phyloP scores from a whole-genome alignment of 35 echinoderm and acorn worm species.

The Diadema setosum region DNA sequence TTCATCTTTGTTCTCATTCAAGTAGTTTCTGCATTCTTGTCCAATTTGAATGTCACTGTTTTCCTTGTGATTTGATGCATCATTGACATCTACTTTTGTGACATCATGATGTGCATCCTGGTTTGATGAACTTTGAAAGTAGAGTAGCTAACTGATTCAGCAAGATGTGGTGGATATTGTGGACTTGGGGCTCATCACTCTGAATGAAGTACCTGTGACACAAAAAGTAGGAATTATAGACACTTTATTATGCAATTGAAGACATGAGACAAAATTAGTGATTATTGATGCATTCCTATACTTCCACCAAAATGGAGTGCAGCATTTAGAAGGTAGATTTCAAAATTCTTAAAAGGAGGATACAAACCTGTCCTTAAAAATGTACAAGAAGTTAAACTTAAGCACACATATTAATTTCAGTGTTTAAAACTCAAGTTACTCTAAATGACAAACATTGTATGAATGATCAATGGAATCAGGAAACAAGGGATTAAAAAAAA shows the following conservation, averaged over 20 bases:
- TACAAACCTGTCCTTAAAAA: too few species aligned
- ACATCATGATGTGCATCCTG: neutral
- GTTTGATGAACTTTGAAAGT: neutral
- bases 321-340: too few species aligned
- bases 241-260: neutral
- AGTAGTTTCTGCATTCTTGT: neutral
- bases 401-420: too few species aligned
- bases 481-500: too few species aligned
- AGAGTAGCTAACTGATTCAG: neutral
- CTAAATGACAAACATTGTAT: too few species aligned
- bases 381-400: too few species aligned
- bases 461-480: too few species aligned
- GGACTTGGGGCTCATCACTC: neutral
- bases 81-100: neutral
- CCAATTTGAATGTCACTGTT: neutral
- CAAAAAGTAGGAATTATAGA: neutral
- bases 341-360: too few species aligned
- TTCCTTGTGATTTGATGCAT: neutral
- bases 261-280: too few species aligned
- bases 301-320: too few species aligned
- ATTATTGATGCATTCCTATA: too few species aligned
- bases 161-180: neutral
- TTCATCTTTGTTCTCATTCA: neutral
- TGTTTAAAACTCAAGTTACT: too few species aligned
- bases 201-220: neutral